These are phyloP conservation scores for Thymelicus lineola DNA, from an alignment of 2,888 invertebrate genomes.

Conservation along the genomic window DNA sequence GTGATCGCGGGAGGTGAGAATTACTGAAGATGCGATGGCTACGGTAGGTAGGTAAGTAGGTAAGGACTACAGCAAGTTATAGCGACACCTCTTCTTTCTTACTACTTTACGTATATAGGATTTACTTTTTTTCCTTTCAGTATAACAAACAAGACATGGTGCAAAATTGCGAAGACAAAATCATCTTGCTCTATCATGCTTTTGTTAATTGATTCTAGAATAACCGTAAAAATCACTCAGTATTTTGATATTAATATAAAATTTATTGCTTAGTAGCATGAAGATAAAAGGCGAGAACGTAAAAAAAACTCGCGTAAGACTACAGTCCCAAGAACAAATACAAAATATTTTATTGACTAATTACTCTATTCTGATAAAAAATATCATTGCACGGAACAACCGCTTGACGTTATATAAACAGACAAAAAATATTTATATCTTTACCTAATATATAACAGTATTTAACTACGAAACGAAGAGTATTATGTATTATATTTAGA, in stretches of 20 bases:
- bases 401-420: conserved; percentile 27
- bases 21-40: too few species aligned
- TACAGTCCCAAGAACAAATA: background rate
- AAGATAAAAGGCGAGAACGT: background rate
- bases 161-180: too few species aligned
- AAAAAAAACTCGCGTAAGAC: background rate
- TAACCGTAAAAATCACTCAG: background rate
- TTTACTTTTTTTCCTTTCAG: too few species aligned
- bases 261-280: background rate
- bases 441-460: background rate
- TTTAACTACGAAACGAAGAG: background rate
- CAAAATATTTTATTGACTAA: background rate
- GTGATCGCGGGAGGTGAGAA: too few species aligned
- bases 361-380: conserved; percentile 6
- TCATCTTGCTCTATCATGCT: too few species aligned
- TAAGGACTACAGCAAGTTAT: too few species aligned
- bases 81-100: too few species aligned
- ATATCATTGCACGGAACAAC: background rate
- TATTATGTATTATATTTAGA: background rate
- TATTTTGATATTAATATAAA: background rate
- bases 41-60: too few species aligned
- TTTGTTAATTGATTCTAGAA: too few species aligned
- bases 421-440: conserved; percentile 1
- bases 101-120: too few species aligned
- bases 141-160: too few species aligned